Evolutionary conservation across 2,113 vertebrate species (phyloP).

Genomic region (Emberiza fucata): DNA sequence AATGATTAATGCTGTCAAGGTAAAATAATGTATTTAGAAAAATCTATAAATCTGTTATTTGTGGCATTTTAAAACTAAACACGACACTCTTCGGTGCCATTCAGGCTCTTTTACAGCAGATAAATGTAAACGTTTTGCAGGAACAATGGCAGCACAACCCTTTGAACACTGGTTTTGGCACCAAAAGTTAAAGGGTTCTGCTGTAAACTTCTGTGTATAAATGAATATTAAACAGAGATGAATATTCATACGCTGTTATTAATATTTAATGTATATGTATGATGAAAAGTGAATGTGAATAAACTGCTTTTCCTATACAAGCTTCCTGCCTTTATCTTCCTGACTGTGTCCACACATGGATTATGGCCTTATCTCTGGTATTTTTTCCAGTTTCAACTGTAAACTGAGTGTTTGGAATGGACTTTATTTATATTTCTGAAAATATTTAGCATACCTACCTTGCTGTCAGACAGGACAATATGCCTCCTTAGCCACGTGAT

Average conservation of each 20-base stretch:
- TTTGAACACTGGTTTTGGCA: conserved; percentile 25
- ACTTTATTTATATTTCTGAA: neutral
- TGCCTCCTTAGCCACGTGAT: neutral
- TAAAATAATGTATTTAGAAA: conserved; percentile 98
- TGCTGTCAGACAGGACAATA: neutral
- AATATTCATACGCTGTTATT: conserved; percentile 56
- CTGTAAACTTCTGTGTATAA: conserved; percentile 1
- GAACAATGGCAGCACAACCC: neutral
- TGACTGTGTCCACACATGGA: neutral
- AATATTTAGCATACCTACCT: neutral
- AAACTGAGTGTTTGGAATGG: neutral
- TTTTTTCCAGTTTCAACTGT: neutral
- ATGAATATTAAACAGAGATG: conserved; percentile 44
- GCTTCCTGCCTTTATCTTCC: neutral
- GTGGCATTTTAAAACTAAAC: conserved; percentile 94
- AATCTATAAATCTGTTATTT: conserved; percentile 97
- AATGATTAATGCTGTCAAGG: conserved; percentile 99
- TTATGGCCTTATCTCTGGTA: neutral
- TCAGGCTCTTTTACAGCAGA: conserved; percentile 72
- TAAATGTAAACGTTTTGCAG: conserved; percentile 65
- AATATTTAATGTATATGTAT: conserved; percentile 51
- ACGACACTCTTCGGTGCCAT: conserved; percentile 70
- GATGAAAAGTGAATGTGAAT: conserved; percentile 14
- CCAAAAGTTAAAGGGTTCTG: neutral
- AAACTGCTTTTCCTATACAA: neutral